phyloP scores from a whole-genome alignment of 2,888 invertebrate genomes.

The Drosophila anomelani region DNA sequence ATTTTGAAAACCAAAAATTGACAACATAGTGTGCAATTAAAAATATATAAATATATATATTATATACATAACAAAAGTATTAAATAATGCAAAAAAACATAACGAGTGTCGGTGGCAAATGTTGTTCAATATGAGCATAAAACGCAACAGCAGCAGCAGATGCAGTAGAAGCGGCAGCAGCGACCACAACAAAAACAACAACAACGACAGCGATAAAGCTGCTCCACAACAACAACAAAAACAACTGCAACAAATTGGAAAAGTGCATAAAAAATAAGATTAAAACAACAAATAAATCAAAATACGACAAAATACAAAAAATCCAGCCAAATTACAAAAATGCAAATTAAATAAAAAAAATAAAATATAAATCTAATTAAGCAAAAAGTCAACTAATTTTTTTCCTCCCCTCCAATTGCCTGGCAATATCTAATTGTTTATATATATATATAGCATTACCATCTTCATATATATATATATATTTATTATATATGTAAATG shows the following conservation, averaged over 20 bases:
- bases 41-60: neutral
- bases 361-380: slow-evolving; percentile 2
- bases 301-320: slow-evolving; percentile 38
- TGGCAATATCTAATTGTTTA: slow-evolving; percentile 55
- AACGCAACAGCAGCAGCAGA: slow-evolving; percentile 20
- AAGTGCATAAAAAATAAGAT: slow-evolving; percentile 41
- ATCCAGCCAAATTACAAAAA: slow-evolving; percentile 28
- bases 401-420: slow-evolving; percentile 59
- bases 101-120: slow-evolving; percentile 36
- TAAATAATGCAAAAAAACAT: slow-evolving; percentile 36
- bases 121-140: slow-evolving; percentile 66
- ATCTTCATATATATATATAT: slow-evolving; percentile 38
- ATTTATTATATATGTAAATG: slow-evolving; percentile 41
- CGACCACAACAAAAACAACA: slow-evolving; percentile 19
- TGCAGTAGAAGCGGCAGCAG: no score
- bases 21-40: slow-evolving; percentile 35
- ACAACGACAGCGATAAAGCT: slow-evolving; percentile 6
- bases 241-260: slow-evolving; percentile 20
- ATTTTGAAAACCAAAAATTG: slow-evolving; percentile 18
- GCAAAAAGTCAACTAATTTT: slow-evolving; percentile 23
- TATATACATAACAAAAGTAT: slow-evolving; percentile 28
- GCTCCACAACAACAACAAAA: slow-evolving; percentile 17
- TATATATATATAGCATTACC: slow-evolving; percentile 50
- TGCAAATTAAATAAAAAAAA: slow-evolving; percentile 27
- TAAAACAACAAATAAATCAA: slow-evolving; percentile 16